Evolutionary conservation across 2,113 vertebrate species (phyloP).

Genomic region (Gnathochromis pfefferi): DNA sequence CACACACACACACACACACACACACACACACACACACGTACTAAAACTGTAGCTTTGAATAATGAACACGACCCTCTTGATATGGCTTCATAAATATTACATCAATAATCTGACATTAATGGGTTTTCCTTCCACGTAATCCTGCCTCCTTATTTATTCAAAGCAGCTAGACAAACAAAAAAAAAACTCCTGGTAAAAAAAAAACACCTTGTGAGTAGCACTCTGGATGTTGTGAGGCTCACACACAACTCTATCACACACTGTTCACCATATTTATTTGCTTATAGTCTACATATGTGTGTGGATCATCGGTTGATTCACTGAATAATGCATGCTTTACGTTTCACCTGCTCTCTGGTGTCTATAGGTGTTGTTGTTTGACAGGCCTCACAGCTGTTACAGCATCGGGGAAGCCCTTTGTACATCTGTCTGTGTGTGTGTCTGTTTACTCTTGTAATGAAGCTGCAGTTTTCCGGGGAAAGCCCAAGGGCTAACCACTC

Average conservation of each 20-base stretch:
- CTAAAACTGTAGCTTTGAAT: slow-evolving; percentile 50
- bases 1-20: background rate
- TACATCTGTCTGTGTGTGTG: background rate
- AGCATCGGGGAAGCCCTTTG: slow-evolving; percentile 40
- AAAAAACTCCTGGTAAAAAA: slow-evolving; percentile 36
- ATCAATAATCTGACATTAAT: slow-evolving; percentile 71
- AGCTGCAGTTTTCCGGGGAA: slow-evolving; percentile 52
- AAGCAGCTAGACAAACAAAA: slow-evolving; percentile 15
- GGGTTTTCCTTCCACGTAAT: slow-evolving; percentile 43
- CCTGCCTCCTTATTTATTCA: slow-evolving; percentile 29
- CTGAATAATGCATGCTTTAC: background rate
- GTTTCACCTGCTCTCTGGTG: background rate
- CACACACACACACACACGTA: background rate
- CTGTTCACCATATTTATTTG: background rate
- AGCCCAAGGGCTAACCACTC: slow-evolving; percentile 61
- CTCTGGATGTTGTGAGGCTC: background rate
- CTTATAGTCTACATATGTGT: background rate
- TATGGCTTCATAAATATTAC: slow-evolving; percentile 74
- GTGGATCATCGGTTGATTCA: background rate
- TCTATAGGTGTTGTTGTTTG: slow-evolving; percentile 26
- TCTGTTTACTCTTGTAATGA: slow-evolving; percentile 62
- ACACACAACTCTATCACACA: background rate
- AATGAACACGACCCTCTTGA: slow-evolving; percentile 65
- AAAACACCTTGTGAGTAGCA: background rate
- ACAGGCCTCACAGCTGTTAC: slow-evolving; percentile 49